Evolutionary conservation across 2,113 vertebrate genomes (phyloP), one percentile per base, ranked within the genome.

Genomic region (Podarcis muralis): DNA sequence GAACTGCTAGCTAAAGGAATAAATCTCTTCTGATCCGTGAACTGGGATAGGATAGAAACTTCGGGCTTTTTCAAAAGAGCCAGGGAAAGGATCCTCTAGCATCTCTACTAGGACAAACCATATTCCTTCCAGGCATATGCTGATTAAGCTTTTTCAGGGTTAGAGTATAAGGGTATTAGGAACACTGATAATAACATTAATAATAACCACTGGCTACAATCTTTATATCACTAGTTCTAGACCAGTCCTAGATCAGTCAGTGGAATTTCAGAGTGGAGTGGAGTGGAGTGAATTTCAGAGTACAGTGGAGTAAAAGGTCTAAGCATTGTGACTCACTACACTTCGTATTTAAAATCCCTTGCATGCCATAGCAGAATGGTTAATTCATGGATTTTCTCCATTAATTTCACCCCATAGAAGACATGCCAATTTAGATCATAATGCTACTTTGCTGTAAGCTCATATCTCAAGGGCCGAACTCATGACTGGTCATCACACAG

Each of bases 11-110:
- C 3, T 66, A 85, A 84, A 57, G 79, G 87, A 84, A 84, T 62
- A 82, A 81, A 79, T 92, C 77, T 5, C 37, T 85, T 71, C 43
- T 89, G 76, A 13, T 40, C 83, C 86, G 92, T 87, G 35, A 6
- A 37, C 32, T 57, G 74, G 87, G 40, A 78, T 69, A 23, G 86
- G 48, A 81, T 72, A 81, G 53, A 81, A 81, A 81, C 48, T 74
- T 57, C 9, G 53, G 57, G 65, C 23, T 3, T 80, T 66, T 87
- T 74, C 32, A 87, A 87, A 57, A 66, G 18, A 87, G 25, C 30
- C 68, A n/a, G 78, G 62, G 72, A 35, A 88, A 62, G 43, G 15
- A 13, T 74, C 1, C 18, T 87, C 27, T 35, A 27, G 20, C 4
- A 43, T 37, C 22, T 53, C 40, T 69, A 13, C n/a, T 68, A 16